Conservation (phyloP, 2,888 invertebrate genomes). For the Leuctra nigra region DNA sequence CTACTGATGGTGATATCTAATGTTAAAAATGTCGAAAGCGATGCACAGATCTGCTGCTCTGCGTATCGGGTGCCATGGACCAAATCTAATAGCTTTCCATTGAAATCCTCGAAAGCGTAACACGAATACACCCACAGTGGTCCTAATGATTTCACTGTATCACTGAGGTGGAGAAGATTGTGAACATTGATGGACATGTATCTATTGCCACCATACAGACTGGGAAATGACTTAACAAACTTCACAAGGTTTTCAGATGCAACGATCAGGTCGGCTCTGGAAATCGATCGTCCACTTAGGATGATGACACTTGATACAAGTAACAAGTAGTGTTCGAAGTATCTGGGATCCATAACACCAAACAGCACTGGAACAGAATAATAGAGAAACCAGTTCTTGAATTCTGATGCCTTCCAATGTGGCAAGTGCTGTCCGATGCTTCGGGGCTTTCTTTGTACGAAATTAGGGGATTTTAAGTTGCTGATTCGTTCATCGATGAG, state of each 20-base stretch:
- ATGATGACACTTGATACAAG: background rate
- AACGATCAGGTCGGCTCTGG: background rate
- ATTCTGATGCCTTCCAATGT: constrained; percentile 1
- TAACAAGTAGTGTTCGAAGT: background rate
- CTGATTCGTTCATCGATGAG: background rate
- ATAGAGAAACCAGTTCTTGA: background rate
- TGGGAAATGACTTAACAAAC: background rate
- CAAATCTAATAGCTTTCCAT: background rate
- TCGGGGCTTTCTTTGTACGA: background rate
- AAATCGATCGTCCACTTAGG: background rate
- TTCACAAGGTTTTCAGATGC: background rate
- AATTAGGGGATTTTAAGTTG: background rate
- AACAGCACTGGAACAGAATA: constrained; percentile 2
- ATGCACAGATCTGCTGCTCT: background rate
- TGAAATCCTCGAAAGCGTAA: background rate
- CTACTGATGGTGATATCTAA: background rate
- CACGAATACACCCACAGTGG: background rate
- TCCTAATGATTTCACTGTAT: background rate
- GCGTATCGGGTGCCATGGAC: constrained; percentile 1
- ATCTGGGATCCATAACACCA: background rate
- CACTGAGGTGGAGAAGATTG: background rate
- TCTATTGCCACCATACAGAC: background rate
- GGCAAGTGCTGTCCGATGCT: background rate
- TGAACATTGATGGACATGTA: background rate
- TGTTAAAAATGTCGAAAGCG: background rate